Evolutionary conservation across 92 coral and sea anemone genomes (phyloP).

Genomic region (Epizoanthus rinbou): DNA sequence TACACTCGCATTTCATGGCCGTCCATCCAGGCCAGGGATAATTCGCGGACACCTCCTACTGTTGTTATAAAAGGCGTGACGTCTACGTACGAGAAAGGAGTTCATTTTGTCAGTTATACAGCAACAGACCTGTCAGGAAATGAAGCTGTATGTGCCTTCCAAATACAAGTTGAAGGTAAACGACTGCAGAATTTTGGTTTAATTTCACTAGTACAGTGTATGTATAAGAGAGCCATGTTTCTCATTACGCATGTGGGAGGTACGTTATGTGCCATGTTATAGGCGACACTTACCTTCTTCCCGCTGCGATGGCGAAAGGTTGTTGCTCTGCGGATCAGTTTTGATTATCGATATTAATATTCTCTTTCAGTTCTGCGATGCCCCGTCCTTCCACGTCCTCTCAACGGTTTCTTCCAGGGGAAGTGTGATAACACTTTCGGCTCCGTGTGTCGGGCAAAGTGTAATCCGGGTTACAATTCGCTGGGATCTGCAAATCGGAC

Average conservation of each 20-base stretch:
- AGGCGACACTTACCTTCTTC: too few relatives aligned
- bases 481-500: slow-evolving; percentile 44
- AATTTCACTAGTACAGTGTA: too few relatives aligned
- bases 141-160: slow-evolving; percentile 48
- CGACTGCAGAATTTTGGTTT: background rate
- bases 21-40: slow-evolving; percentile 57
- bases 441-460: slow-evolving; percentile 46
- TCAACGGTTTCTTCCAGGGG: slow-evolving; percentile 35
- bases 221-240: too few relatives aligned
- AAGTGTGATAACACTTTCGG: slow-evolving; percentile 51
- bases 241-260: too few relatives aligned
- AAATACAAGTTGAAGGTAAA: slow-evolving; percentile 55
- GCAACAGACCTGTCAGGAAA: slow-evolving; percentile 60
- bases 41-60: slow-evolving; percentile 54
- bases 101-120: slow-evolving; percentile 50
- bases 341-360: background rate
- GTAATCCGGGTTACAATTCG: slow-evolving; percentile 55
- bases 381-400: slow-evolving; percentile 25
- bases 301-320: too few relatives aligned
- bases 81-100: slow-evolving; percentile 46
- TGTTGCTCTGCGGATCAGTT: background rate
- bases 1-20: slow-evolving; percentile 47
- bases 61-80: slow-evolving; percentile 37
- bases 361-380: slow-evolving; percentile 42
- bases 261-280: too few relatives aligned